These are phyloP conservation scores for Chrysemys picta DNA, from an alignment of 2,113 vertebrate species.

Conservation along the genomic window DNA sequence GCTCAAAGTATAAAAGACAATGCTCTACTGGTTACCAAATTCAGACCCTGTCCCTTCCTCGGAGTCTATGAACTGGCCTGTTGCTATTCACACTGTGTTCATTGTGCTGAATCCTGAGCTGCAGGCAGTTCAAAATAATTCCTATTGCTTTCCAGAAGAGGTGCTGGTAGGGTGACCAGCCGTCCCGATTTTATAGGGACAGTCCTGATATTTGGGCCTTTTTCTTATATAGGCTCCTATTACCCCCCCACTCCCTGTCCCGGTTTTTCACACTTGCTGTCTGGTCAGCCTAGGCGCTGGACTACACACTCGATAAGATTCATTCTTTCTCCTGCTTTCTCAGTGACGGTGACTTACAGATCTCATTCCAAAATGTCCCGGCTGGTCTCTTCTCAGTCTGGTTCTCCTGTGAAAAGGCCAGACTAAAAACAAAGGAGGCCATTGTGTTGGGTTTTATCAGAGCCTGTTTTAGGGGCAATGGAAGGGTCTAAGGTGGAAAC, in stretches of 20 bases:
- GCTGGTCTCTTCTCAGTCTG: background rate
- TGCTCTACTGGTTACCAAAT: accelerated
- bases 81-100: background rate
- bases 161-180: background rate
- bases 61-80: background rate
- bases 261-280: too few relatives aligned
- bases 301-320: background rate
- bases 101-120: background rate
- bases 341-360: background rate
- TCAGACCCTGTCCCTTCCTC: background rate
- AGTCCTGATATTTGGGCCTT: too few relatives aligned
- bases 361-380: background rate
- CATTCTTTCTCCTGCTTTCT: background rate
- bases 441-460: background rate
- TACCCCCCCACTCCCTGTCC: too few relatives aligned
- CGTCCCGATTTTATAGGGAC: too few relatives aligned
- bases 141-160: background rate
- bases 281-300: background rate
- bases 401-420: background rate
- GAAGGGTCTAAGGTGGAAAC: background rate
- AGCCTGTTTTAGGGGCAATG: background rate
- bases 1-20: background rate
- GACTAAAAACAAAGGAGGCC: background rate
- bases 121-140: background rate
- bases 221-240: too few relatives aligned